A percentile compares a stretch with the other conserved stretches of the same genome.
phyloP scores from a whole-genome alignment of 2,113 vertebrate genomes.

The Stictonetta naevosa region DNA sequence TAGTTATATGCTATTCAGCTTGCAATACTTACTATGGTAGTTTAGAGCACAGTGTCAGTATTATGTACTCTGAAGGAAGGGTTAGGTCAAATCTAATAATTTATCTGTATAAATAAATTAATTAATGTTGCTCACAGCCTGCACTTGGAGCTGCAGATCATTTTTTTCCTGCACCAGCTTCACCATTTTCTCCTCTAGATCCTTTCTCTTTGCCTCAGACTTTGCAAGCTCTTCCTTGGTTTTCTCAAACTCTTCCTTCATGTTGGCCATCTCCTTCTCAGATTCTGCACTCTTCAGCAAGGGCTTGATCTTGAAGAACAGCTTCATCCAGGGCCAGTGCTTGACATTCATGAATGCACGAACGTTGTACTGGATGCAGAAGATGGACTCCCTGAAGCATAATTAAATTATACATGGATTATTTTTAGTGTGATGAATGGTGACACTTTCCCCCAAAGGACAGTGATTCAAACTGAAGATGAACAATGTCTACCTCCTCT shows the following conservation, averaged over 20 bases:
- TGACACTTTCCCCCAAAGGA: neutral
- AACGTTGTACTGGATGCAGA: constrained; percentile 86
- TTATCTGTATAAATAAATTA: no score
- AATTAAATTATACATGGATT: neutral
- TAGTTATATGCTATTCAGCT: no score
- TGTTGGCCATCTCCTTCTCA: constrained; percentile 85
- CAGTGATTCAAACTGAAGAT: neutral
- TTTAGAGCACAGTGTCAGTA: no score
- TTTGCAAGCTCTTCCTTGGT: constrained; percentile 88
- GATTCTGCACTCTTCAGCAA: constrained; percentile 84
- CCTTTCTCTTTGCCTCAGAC: constrained; percentile 84
- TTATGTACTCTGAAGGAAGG: no score
- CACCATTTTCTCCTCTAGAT: constrained; percentile 87
- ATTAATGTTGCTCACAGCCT: constrained; percentile 77
- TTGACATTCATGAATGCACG: constrained; percentile 94
- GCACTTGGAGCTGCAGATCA: constrained; percentile 87
- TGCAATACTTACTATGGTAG: no score
- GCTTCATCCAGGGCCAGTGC: constrained; percentile 93
- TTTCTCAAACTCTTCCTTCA: constrained; percentile 89
- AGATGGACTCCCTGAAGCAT: constrained; percentile 81
- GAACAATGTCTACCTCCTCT: constrained; percentile 80
- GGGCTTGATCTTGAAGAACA: constrained; percentile 90
- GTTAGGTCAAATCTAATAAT: no score
- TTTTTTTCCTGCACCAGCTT: constrained; percentile 88
- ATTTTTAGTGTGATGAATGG: neutral